phyloP scores from a whole-genome alignment of 2,113 vertebrate species.

The Hemichromis elongatus region DNA sequence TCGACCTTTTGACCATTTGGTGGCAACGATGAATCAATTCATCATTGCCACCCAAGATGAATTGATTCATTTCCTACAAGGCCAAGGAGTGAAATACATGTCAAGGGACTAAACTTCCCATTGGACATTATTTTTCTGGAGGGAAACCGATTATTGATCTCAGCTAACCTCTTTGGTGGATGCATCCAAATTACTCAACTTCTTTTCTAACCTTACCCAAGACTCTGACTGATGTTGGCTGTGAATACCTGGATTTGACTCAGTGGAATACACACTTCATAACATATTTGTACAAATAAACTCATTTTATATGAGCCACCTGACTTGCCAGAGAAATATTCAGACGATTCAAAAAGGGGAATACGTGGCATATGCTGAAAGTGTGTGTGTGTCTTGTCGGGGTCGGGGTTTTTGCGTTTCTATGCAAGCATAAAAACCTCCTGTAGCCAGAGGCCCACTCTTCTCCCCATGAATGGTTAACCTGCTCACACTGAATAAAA shows the following conservation, averaged over 20 bases:
- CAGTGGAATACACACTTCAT: background rate
- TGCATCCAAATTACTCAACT: background rate
- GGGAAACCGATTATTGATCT: constrained; percentile 27
- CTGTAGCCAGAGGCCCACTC: constrained; percentile 7
- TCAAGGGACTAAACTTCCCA: background rate
- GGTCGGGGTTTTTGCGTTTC: background rate
- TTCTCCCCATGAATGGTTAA: constrained; percentile 33
- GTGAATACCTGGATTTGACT: background rate
- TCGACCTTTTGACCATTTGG: constrained; percentile 24
- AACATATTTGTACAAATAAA: background rate
- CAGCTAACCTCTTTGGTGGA: background rate
- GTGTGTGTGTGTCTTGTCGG: background rate
- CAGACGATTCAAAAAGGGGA: background rate
- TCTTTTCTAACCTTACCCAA: background rate
- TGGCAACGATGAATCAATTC: background rate
- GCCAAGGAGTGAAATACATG: background rate
- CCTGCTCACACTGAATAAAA: constrained; percentile 33
- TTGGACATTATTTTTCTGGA: background rate
- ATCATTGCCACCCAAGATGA: background rate
- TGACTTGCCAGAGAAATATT: background rate
- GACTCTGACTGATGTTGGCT: background rate
- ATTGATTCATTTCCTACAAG: constrained; percentile 32
- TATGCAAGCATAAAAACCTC: constrained; percentile 11
- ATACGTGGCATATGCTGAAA: background rate
- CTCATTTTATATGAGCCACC: background rate